Base-by-base conservation (phyloP, 2,888 invertebrate species). In the Dromius quadrimaculatus region DNA sequence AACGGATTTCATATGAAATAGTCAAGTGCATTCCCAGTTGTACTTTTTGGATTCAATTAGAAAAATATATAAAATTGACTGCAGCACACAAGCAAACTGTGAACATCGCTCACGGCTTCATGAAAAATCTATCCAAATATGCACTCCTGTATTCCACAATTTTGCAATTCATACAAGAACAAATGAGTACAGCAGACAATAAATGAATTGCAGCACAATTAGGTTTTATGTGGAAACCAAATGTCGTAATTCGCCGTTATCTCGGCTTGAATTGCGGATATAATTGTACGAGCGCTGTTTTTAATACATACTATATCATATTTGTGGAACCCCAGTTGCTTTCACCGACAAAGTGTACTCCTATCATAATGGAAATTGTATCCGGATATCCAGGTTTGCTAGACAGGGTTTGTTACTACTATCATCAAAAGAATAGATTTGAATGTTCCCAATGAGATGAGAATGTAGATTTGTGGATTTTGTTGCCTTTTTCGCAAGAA, bases 131-230 rank as follows among this genome's bases (percentile, higher is more conserved):
- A 15, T 11, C 11, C 41, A 15, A 3, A 41, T 15, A 15, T 41
- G 15, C 50, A 23, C 28, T 11, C 50, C 6, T n/a, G n/a, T n/a
- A n/a, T n/a, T n/a, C 9, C 28, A 13, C 13, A 17, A 28, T 54
- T 41, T 41, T 54, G 50, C 50, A 54, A 54, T 54, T 54, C 28
- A 17, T 15, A 54, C 28, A 54, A 32, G 50, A 28, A 28, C 50
- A 28, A 54, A 54, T 54, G 50, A 54, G 50, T n/a, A 20, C 13
- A 9, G 23, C 47, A 34, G 65, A 50, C 50, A 65, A 34, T 34
- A 50, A 50, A 50, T 50, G 36, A 65, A 65, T 65, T 65, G 65
- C 50, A 20, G 47, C 65, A 45, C 65, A 65, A 65, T 65, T 50
- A 65, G 50, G 50, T 36, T 47, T 65, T 65, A 38, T 41, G 62